Evolutionary conservation across 2,888 invertebrate species (phyloP).

Genomic region (Chorisops tibialis): DNA sequence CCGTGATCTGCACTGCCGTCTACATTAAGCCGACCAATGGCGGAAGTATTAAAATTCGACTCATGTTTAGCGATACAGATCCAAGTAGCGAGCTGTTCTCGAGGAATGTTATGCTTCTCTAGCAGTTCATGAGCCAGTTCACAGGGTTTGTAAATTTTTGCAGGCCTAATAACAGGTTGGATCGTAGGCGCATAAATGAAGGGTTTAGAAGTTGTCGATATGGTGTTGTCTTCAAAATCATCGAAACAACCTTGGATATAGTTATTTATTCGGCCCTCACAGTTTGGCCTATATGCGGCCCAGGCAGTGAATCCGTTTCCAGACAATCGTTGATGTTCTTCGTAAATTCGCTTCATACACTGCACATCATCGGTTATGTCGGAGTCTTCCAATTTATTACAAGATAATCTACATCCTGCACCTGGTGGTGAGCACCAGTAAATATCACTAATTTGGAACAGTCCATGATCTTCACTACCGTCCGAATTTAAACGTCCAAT

Average conservation of each 20-base stretch:
- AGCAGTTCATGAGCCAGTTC: conserved; percentile 66
- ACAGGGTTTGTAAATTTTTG: conserved; percentile 63
- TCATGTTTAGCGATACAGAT: conserved; percentile 72
- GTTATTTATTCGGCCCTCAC: conserved; percentile 55
- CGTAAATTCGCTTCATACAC: conserved; percentile 63
- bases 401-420: conserved; percentile 60
- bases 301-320: conserved; percentile 73
- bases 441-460: conserved; percentile 70
- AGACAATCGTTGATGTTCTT: conserved; percentile 64
- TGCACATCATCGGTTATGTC: conserved; percentile 67
- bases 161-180: not conserved
- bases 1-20: conserved; percentile 66
- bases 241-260: conserved; percentile 56
- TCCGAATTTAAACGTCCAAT: conserved; percentile 53
- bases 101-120: conserved; percentile 56
- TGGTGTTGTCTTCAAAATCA: conserved; percentile 33
- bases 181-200: not conserved
- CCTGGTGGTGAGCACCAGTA: conserved; percentile 64
- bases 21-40: conserved; percentile 54
- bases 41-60: conserved; percentile 64
- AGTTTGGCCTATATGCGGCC: conserved; percentile 65
- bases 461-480: conserved; percentile 65
- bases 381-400: conserved; percentile 62
- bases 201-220: not conserved
- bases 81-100: conserved; percentile 60